These are phyloP conservation scores for Cydia strobilella DNA, from an alignment of 1,140 invertebrate species.

Conservation along the genomic window DNA sequence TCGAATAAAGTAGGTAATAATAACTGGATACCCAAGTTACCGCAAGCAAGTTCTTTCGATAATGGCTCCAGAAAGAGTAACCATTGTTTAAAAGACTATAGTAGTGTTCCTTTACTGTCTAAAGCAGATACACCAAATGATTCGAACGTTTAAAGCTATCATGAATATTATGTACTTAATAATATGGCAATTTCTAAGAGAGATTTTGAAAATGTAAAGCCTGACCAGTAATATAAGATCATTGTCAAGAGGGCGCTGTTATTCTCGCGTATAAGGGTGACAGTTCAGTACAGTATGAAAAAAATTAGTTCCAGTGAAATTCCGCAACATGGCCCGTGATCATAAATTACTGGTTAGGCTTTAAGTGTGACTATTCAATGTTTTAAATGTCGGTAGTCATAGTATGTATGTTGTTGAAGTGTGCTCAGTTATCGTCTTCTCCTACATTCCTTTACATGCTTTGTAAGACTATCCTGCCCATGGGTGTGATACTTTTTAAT, in stretches of 20 bases:
- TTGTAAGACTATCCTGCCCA: conserved; percentile 36
- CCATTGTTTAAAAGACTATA: conserved; percentile 71
- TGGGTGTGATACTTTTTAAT: conserved; percentile 36
- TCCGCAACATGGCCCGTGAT: too few relatives aligned
- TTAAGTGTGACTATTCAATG: conserved; percentile 33
- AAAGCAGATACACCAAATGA: conserved; percentile 69
- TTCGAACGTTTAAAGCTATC: conserved; percentile 68
- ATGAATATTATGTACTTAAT: conserved; percentile 18
- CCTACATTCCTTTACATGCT: conserved; percentile 39
- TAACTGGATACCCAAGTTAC: conserved; percentile 74
- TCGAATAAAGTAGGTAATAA: conserved; percentile 74
- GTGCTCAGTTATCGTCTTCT: conserved; percentile 35
- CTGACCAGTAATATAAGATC: too few relatives aligned
- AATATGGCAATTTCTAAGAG: conserved; percentile 32
- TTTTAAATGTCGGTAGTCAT: conserved; percentile 35
- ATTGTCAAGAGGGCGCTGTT: too few relatives aligned
- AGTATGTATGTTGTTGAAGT: conserved; percentile 29
- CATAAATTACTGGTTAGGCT: too few relatives aligned
- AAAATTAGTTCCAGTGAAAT: too few relatives aligned
- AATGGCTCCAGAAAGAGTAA: conserved; percentile 61
- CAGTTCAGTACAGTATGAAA: too few relatives aligned
- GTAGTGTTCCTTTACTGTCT: conserved; percentile 71
- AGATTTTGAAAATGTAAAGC: conserved; percentile 36
- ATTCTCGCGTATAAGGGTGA: too few relatives aligned
- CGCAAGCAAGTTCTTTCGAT: conserved; percentile 73